Percentiles rank a stretch among this genome's conserved stretches.
Evolutionary conservation across 2,888 invertebrate genomes (phyloP).

Genomic region (Drosophila gaucha): DNA sequence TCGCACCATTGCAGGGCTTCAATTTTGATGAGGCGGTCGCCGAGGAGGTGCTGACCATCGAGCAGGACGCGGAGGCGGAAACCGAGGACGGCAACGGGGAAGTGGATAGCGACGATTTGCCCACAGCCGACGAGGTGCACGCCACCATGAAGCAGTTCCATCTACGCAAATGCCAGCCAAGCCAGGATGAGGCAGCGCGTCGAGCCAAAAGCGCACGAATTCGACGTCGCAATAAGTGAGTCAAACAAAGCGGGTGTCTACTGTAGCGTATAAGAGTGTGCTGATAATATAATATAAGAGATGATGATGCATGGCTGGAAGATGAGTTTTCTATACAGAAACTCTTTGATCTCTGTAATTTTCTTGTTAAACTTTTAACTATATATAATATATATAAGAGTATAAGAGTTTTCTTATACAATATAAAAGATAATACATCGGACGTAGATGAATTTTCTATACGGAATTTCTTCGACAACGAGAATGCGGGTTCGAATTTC

Average conservation of each 20-base stretch:
- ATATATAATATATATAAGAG: too few relatives aligned
- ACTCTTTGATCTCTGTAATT: too few relatives aligned
- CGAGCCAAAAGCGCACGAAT: constrained; percentile 82
- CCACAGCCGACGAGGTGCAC: constrained; percentile 83
- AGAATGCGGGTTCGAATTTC: too few relatives aligned
- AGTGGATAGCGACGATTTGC: constrained; percentile 75
- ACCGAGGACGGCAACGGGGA: constrained; percentile 78
- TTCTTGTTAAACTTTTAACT: too few relatives aligned
- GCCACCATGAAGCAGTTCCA: constrained; percentile 84
- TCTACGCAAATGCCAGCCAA: constrained; percentile 81
- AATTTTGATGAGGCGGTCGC: constrained; percentile 77
- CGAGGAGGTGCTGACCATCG: constrained; percentile 79
- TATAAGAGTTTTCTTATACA: not conserved
- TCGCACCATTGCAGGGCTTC: constrained; percentile 53
- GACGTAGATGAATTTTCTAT: not conserved
- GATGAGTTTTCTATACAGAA: too few relatives aligned
- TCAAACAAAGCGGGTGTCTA: not conserved
- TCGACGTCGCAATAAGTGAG: constrained; percentile 81
- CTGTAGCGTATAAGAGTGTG: not conserved
- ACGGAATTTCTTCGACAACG: too few relatives aligned
- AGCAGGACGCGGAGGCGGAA: constrained; percentile 81
- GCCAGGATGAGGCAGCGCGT: constrained; percentile 78
- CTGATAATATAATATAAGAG: too few relatives aligned
- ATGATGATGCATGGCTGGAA: too few relatives aligned
- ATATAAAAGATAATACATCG: not conserved